Conservation (phyloP, 1,140 invertebrate genomes). For the Pogonus chalceus region DNA sequence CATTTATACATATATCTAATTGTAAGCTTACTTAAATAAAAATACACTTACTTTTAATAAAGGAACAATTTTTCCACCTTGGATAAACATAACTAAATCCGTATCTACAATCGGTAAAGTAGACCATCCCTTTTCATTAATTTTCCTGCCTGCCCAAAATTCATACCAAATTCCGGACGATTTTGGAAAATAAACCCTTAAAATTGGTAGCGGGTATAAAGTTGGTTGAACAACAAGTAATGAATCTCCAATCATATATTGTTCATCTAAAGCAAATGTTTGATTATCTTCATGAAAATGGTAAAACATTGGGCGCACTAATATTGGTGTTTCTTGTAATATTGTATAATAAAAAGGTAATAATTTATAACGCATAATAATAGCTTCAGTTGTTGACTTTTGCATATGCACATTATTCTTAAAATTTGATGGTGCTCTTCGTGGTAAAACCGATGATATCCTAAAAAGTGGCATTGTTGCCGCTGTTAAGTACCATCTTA, state of each 20-base stretch:
- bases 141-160: conserved; percentile 30
- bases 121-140: conserved; percentile 17
- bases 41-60: conserved; percentile 17
- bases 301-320: conserved; percentile 34
- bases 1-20: too few relatives aligned
- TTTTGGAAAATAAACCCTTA: conserved; percentile 28
- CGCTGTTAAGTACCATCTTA: conserved; percentile 32
- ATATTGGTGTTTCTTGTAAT: conserved; percentile 21
- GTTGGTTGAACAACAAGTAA: conserved; percentile 30
- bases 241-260: conserved; percentile 31
- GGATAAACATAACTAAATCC: conserved; percentile 28
- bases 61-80: conserved; percentile 28
- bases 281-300: conserved; percentile 26
- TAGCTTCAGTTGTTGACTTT: conserved; percentile 13
- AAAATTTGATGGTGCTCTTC: conserved; percentile 26
- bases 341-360: conserved; percentile 28
- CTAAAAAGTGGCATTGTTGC: conserved; percentile 29
- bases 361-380: conserved; percentile 21
- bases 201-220: conserved; percentile 11
- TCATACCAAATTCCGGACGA: conserved; percentile 27
- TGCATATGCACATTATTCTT: conserved; percentile 15
- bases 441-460: conserved; percentile 20
- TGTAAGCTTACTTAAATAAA: too few relatives aligned
- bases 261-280: conserved; percentile 25
- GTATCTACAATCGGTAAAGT: conserved; percentile 25